Base-by-base conservation (phyloP, 2,797 vertebrate species). In the Chaetophractus vellerosus region DNA sequence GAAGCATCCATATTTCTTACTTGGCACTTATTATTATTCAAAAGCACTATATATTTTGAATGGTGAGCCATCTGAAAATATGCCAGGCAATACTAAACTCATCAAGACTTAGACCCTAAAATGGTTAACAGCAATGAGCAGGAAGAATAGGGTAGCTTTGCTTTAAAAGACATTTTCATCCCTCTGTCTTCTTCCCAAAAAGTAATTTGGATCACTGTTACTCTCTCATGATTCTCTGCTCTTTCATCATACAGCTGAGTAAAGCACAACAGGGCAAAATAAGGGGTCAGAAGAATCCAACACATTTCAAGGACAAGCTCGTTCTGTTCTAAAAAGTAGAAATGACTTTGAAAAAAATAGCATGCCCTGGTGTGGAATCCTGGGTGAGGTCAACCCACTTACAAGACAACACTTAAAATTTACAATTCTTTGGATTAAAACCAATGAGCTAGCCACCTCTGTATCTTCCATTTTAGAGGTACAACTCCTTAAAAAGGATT, bases 51-150 rank as follows among this genome's bases (percentile, higher is more conserved):
- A 36, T 75, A 31, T 94, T 64, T 74, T 86, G 72, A 84, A 93
- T 90, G 63, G 28, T 81, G 0, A 64, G n/a, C 10, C 41, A 74
- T 68, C 45, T 93, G 61, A 91, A 96, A 92, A 45, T 74, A 69
- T 68, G 31, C 94, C 68, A 83, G 75, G 31, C 41, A 96, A 92
- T n/a, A 88, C 63, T 93, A 91, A 96, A 75, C 85, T 90, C 63
- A 93, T 86, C 89, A 94, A 87, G 21, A 50, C 63, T 85, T 88
- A 93, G 85, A 9, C 38, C 9, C 55, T 89, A 81, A 84, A 80
- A 82, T 87, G 66, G 64, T 68, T 55, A 41, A 38, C 8, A 59
- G 41, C 41, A 85, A 78, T 61, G 52, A 91, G 50, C 9, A 84
- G 24, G 28, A 85, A 41, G 12, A 24, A 57, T 75, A n/a, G 0